Evolutionary conservation across 2,888 invertebrate genomes (phyloP), one percentile per base, ranked within the genome.

Genomic region (Melieria picta): DNA sequence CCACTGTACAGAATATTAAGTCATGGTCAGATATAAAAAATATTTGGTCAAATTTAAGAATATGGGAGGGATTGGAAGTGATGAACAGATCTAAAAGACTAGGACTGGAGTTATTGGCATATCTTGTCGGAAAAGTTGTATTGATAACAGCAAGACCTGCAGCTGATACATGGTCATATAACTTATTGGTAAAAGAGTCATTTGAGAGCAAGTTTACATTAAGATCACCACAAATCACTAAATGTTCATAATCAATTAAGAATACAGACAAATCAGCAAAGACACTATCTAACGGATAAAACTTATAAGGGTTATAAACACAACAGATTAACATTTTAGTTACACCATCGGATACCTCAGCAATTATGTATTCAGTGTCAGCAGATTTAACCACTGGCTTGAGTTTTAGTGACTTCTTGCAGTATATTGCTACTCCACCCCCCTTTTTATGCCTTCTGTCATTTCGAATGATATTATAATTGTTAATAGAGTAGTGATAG

Each of bases 391-490:
- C 9, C 5, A 69, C n/a, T 1, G 64, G 30, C 42, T 47, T 64
- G 11, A 58, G 10, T 5, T 58, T 70, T 0, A 70, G 60, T 48
- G 30, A 52, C 3, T 16, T 43, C 13, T 46, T 64, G 30, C 11
- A 63, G 48, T 67, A 67, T 9, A 72, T 65, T 16, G 68, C 68
- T 45, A 68, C 68, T 46, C 68, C 72, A 7, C 67, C 67, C 13
- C 72, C 60, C 52, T 55, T 67, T 52, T 57, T 63, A n/a, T 9
- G 3, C 30, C 13, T 30, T 9, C 62, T 62, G 42, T 52, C 62
- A 45, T 50, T 50, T n/a, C 52, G 13, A 4, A 66, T 6, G 10
- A 63, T 7, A 6, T 56, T 57, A 57, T 69, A 69, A 45, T 47
- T 56, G 46, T 63, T 9, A 47, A 56, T 63, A 10, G n/a, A 47